Evolutionary conservation across 2,113 vertebrate species (phyloP), one percentile per base, ranked within the genome.

Genomic region (Pyxicephalus adspersus): DNA sequence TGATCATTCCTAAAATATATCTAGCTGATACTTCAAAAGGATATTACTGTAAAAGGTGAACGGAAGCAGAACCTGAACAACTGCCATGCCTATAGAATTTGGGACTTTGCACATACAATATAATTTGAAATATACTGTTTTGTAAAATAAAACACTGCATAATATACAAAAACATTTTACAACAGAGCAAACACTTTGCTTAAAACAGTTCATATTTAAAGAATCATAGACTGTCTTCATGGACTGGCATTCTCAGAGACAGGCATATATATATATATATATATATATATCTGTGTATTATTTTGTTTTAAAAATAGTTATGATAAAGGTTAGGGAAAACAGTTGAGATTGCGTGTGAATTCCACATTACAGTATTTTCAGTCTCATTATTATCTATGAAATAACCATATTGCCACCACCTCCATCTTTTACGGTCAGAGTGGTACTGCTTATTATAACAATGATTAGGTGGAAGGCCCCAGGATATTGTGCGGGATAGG

Each of bases 401-500:
- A 34, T 73, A 16, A 63, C 50, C 50, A 64, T 54, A 74, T 58
- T 52, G 52, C 58, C 51, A 75, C 52, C 61, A 82, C 29, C 61
- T 82, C 61, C 70, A 28, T 65, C 70, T 82, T 75, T 66, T 50
- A 74, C 57, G 22, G 45, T 60, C 25, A 60, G 31, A 64, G n/a
- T 45, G 31, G 67, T 58, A 52, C 38, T 51, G 68, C 54, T 34
- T 71, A 22, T 29, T 64, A 26, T 71, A 38, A 54, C 64, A 81
- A 29, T 52, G 70, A 60, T 54, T 38, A 82, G 70, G 63, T 58
- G 64, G 71, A 82, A 75, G 64, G 51, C 63, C 67, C 63, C 60
- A 72, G 71, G 71, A 57, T 26, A 31, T 58, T 72, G 67, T 72
- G 67, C 58, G 60, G 84, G 85, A 70, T 26, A 29, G 83, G 79